Evolutionary conservation across 2,113 vertebrate genomes (phyloP).

Genomic region (Rhagologus leucostigma): DNA sequence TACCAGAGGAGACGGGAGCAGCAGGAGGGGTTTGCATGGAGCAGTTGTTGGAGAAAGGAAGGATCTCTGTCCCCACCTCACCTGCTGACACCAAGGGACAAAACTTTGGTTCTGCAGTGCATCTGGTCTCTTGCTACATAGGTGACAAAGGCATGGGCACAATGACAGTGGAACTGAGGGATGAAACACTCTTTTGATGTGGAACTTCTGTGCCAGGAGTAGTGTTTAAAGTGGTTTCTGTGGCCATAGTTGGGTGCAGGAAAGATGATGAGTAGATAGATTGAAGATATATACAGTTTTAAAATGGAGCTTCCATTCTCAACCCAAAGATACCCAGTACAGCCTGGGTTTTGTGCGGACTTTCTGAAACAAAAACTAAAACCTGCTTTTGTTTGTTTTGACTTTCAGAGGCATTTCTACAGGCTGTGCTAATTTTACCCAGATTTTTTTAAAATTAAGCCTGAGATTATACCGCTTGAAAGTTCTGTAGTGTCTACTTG

Average conservation of each 20-base stretch:
- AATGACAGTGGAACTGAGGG: not conserved
- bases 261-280: not conserved
- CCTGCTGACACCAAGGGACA: not conserved
- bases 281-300: not conserved
- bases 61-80: not conserved
- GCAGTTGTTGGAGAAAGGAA: not conserved
- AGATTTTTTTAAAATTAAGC: not conserved
- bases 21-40: not conserved
- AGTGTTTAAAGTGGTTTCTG: not conserved
- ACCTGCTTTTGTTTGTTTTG: not conserved
- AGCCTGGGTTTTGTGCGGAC: not conserved
- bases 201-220: not conserved
- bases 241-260: not conserved
- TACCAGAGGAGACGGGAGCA: not conserved
- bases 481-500: not conserved
- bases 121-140: not conserved
- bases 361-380: not conserved
- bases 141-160: not conserved
- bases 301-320: not conserved
- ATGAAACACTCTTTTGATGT: not conserved
- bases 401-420: not conserved
- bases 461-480: not conserved
- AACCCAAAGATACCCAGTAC: not conserved
- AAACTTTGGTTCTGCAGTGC: not conserved
- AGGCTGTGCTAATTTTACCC: not conserved